phyloP scores from a whole-genome alignment of 2,113 vertebrate species.

The Peromyscus leucopus region DNA sequence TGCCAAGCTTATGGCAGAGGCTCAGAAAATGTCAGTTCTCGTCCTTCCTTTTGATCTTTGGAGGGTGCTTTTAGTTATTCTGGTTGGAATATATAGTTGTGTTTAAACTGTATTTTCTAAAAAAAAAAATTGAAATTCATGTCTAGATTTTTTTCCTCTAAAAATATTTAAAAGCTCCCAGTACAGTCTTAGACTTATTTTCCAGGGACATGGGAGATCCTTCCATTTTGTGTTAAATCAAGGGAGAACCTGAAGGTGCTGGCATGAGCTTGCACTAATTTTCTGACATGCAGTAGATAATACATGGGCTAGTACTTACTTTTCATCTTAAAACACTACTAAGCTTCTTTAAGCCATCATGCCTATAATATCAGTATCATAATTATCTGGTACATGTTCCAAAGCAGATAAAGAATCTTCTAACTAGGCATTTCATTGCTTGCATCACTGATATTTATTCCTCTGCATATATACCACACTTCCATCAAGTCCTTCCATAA shows the following conservation, averaged over 20 bases:
- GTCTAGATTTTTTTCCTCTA: constrained; percentile 1
- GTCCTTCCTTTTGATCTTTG: background rate
- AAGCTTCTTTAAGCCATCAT: constrained; percentile 31
- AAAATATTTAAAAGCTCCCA: background rate
- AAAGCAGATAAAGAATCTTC: background rate
- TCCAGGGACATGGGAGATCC: background rate
- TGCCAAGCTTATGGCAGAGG: background rate
- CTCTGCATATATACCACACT: background rate
- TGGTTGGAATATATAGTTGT: background rate
- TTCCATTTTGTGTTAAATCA: background rate
- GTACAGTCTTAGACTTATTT: background rate
- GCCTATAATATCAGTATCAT: background rate
- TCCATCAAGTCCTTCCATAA: background rate
- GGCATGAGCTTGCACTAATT: constrained; percentile 42
- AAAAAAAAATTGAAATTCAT: constrained; percentile 2
- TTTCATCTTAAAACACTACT: background rate
- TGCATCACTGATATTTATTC: constrained; percentile 4
- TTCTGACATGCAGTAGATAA: background rate
- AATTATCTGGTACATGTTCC: background rate
- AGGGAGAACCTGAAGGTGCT: background rate
- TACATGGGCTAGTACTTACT: background rate
- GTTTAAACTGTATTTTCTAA: constrained; percentile 27
- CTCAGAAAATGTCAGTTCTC: background rate
- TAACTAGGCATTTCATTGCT: background rate
- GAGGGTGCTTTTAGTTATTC: constrained; percentile 12